Conservation (phyloP, 2,888 invertebrate species). For the Hedya salicella region DNA sequence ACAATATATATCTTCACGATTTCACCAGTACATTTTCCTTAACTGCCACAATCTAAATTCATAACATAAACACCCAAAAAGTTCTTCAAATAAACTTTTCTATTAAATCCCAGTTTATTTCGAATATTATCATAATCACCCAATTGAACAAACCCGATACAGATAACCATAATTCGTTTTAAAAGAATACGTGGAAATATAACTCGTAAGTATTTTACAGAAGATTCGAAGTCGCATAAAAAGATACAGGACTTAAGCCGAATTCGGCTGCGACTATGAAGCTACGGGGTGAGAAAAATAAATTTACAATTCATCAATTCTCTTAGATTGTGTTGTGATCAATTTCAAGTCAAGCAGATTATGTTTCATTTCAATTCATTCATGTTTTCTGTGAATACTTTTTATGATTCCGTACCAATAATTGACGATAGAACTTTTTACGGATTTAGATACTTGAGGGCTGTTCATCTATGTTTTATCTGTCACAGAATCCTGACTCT, state of each 20-base stretch:
- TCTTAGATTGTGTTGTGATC: conserved; percentile 30
- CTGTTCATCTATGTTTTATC: too few relatives aligned
- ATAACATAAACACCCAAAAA: not conserved
- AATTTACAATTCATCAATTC: conserved; percentile 35
- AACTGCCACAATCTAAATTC: not conserved
- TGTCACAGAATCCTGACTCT: too few relatives aligned
- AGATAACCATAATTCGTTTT: not conserved
- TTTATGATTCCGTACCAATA: not conserved
- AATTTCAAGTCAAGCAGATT: conserved; percentile 35
- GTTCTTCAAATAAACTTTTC: conserved; percentile 3
- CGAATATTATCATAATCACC: conserved; percentile 29
- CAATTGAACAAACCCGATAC: conserved; percentile 19
- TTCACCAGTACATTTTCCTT: too few relatives aligned
- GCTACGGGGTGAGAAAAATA: conserved; percentile 28
- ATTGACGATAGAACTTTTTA: too few relatives aligned
- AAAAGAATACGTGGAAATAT: not conserved
- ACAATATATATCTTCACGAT: too few relatives aligned
- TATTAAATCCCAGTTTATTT: conserved; percentile 5
- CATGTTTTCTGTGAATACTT: not conserved
- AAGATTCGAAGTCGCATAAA: conserved; percentile 12
- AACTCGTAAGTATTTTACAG: not conserved
- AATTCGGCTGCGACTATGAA: conserved; percentile 2
- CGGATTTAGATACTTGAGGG: too few relatives aligned
- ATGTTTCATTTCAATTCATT: conserved; percentile 13
- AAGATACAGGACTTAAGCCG: not conserved